Evolutionary conservation across 2,797 vertebrate species (phyloP).

Genomic region (Lycodopsis pacificus): DNA sequence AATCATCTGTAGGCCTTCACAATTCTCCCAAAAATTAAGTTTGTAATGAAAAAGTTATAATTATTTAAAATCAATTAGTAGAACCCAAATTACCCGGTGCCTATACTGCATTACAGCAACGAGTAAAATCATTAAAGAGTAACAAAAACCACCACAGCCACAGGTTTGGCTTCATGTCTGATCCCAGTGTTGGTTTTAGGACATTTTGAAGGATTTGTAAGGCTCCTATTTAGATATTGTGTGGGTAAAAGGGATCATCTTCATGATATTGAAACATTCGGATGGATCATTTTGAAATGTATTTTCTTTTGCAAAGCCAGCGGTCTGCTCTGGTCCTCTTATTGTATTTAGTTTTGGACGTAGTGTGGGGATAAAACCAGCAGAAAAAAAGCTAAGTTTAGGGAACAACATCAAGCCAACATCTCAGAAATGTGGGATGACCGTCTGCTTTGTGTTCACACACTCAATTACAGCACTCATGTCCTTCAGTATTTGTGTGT

Average conservation of each 20-base stretch:
- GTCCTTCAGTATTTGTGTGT: constrained; percentile 14
- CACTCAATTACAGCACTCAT: constrained; percentile 17
- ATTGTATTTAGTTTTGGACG: neutral
- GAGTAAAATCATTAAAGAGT: neutral
- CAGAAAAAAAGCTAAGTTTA: neutral
- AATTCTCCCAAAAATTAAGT: neutral
- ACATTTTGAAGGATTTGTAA: neutral
- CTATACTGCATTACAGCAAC: neutral
- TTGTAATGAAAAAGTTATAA: neutral
- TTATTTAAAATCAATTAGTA: neutral
- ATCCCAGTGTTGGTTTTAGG: neutral
- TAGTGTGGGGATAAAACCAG: neutral
- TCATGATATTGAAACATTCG: neutral
- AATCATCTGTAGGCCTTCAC: neutral
- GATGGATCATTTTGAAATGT: neutral
- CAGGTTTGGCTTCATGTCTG: neutral
- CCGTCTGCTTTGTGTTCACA: constrained; percentile 26
- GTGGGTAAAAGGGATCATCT: neutral
- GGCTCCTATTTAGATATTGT: neutral
- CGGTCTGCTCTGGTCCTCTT: neutral
- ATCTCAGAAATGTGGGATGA: constrained; percentile 10
- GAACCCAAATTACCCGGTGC: constrained; percentile 3
- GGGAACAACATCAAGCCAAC: constrained; percentile 5
- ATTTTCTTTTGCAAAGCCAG: neutral
- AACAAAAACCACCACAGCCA: neutral